phyloP scores from a whole-genome alignment of 1,140 invertebrate genomes.

The Gryon sp. region DNA sequence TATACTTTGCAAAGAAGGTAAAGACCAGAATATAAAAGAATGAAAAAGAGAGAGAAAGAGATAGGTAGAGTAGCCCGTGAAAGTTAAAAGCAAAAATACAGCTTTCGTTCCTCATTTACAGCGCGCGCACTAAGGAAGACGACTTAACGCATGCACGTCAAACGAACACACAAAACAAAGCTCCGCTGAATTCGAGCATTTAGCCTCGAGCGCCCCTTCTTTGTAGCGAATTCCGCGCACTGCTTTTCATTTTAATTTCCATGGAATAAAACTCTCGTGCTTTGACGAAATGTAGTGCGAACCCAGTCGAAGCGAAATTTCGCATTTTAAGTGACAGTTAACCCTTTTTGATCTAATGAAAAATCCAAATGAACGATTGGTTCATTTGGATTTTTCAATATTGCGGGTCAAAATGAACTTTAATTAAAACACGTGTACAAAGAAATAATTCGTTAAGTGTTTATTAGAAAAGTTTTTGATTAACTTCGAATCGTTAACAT shows the following conservation, averaged over 20 bases:
- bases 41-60: too few relatives aligned
- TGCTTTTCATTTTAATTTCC: conserved; percentile 51
- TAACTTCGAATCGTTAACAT: too few relatives aligned
- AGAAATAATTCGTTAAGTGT: neutral
- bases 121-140: conserved; percentile 51
- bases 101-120: conserved; percentile 70
- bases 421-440: neutral
- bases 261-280: conserved; percentile 39
- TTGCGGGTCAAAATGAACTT: too few relatives aligned
- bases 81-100: conserved; percentile 64
- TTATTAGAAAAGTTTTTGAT: too few relatives aligned
- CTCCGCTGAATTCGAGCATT: conserved; percentile 36
- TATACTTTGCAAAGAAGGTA: conserved; percentile 56
- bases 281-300: conserved; percentile 37
- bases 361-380: conserved; percentile 5
- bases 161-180: conserved; percentile 56
- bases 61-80: conserved; percentile 55
- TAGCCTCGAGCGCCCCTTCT: conserved; percentile 45
- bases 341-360: conserved; percentile 35
- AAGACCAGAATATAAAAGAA: too few relatives aligned
- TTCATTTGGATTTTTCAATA: conserved; percentile 13
- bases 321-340: conserved; percentile 40
- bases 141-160: conserved; percentile 47
- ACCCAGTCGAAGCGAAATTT: conserved; percentile 17
- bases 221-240: conserved; percentile 34